A percentile compares a stretch with the other conserved stretches of the same genome.
Evolutionary conservation across 2,113 vertebrate genomes (phyloP).

Genomic region (Tamias sibiricus): DNA sequence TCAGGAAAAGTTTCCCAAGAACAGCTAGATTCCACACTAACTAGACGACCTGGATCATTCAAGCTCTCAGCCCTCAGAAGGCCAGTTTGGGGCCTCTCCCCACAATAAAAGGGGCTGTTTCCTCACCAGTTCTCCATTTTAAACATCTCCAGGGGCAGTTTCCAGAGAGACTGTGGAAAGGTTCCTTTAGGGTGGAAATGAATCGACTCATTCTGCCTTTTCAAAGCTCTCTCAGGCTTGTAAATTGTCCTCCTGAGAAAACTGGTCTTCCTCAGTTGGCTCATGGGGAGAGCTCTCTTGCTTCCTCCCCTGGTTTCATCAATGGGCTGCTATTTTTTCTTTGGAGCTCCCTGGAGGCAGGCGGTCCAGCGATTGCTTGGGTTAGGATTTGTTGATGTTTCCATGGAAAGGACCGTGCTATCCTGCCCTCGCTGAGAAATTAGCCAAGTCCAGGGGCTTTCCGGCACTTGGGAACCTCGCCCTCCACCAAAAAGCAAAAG

Average conservation of each 20-base stretch:
- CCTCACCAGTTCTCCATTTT: conserved; percentile 10
- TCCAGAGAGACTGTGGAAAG: conserved; percentile 47
- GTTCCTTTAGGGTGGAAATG: conserved; percentile 21
- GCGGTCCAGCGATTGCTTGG: neutral
- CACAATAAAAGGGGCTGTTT: conserved; percentile 6
- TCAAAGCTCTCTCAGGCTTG: conserved; percentile 23
- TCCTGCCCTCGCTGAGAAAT: conserved; percentile 19
- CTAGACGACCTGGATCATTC: conserved; percentile 39
- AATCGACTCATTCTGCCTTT: conserved; percentile 49
- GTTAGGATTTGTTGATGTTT: conserved; percentile 33
- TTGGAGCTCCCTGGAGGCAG: conserved; percentile 27
- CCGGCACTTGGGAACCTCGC: neutral
- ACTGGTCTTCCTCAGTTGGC: conserved; percentile 29
- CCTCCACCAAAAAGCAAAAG: neutral
- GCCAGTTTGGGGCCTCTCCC: neutral
- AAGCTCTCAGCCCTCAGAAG: conserved; percentile 24
- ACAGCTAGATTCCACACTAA: neutral
- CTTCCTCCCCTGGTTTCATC: conserved; percentile 30
- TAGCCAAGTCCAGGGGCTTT: conserved; percentile 50
- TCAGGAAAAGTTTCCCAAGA: neutral
- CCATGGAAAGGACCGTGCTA: neutral
- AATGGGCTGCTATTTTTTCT: neutral
- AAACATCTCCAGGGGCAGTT: conserved; percentile 42
- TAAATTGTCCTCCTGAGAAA: conserved; percentile 30
- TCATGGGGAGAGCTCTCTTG: neutral